Base-by-base conservation (phyloP, 1,140 invertebrate genomes). In the Drosophila nigrodunni region DNA sequence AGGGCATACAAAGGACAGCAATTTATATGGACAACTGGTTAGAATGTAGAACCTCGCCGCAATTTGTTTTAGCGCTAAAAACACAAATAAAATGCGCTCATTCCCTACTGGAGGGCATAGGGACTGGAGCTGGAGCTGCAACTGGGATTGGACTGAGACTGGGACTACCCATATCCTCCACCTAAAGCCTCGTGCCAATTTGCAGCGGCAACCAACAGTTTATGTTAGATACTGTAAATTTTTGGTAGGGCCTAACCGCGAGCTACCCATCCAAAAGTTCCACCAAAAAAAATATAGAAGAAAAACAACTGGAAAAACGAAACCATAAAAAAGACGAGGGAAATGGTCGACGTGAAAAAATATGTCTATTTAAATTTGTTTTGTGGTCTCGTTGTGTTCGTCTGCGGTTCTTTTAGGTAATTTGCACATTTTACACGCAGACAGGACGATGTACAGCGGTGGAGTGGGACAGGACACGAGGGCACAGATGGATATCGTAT, bases 331-430 rank as follows among this genome's bases (percentile, higher is more conserved):
- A 55, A 35, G 13, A n/a, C 10, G 43, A 50, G 47, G 44, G 60
- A 49, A 43, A 58, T 41, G 46, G 65, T 34, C 46, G 77, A 67
- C 74, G 64, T 81, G 49, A 71, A 89, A 89, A 89, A 89, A 89
- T 89, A 89, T 89, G 85, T 89, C 85, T 90, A 89, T 89, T 89
- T 89, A 89, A 89, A 89, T 89, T 89, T 89, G 85, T 89, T 89
- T 89, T 89, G 85, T 90, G 85, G 85, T 89, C 80, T 89, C 85
- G 86, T 90, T 89, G 85, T 89, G 85, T 85, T 89, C 86, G 85
- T 89, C 85, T 89, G 85, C 85, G 85, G 85, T 89, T 89, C 86
- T 88, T 90, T 89, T 89, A 85, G 86, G 86, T 90, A 89, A 89
- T 89, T 89, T 89, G 85, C 85, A 89, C 86, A 89, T 89, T 89